Percentiles rank a stretch among this genome's conserved stretches.
These are phyloP conservation scores for Neogale vison DNA, from an alignment of 2,113 vertebrate species.

Conservation along the genomic window DNA sequence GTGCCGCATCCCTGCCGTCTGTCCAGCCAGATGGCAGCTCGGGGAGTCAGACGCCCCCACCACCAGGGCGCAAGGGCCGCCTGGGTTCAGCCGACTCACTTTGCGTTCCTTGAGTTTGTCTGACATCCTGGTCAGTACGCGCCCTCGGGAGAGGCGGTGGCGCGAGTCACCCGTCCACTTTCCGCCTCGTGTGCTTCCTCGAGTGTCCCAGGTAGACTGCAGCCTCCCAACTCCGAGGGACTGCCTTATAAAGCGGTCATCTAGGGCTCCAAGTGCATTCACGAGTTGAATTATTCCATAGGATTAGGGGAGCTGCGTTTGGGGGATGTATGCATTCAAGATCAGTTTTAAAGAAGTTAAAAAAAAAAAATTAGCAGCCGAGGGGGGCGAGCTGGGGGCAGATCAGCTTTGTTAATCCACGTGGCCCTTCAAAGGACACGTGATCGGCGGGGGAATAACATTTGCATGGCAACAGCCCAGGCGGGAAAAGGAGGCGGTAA, in stretches of 20 bases:
- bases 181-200: conserved; percentile 52
- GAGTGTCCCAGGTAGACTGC: conserved; percentile 82
- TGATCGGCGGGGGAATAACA: conserved; percentile 89
- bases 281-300: conserved; percentile 91
- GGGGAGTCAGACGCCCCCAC: neutral
- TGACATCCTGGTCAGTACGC: conserved; percentile 85
- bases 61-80: conserved; percentile 63
- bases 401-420: conserved; percentile 97
- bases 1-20: neutral
- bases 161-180: conserved; percentile 43
- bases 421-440: conserved; percentile 95
- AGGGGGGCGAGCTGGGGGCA: conserved; percentile 88
- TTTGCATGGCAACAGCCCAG: conserved; percentile 90
- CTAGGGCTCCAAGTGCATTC: conserved; percentile 87
- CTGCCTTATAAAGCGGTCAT: conserved; percentile 93
- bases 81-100: conserved; percentile 84
- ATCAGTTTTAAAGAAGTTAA: conserved; percentile 91
- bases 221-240: conserved; percentile 69
- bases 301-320: conserved; percentile 92
- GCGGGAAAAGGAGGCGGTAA: conserved; percentile 82
- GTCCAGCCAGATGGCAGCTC: neutral
- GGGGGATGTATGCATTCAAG: conserved; percentile 92
- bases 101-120: conserved; percentile 95
- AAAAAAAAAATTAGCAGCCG: conserved; percentile 84
- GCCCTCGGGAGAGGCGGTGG: conserved; percentile 26